Evolutionary conservation across 2,797 vertebrate species (phyloP), one percentile per base, ranked within the genome.

Genomic region (Falco peregrinus): DNA sequence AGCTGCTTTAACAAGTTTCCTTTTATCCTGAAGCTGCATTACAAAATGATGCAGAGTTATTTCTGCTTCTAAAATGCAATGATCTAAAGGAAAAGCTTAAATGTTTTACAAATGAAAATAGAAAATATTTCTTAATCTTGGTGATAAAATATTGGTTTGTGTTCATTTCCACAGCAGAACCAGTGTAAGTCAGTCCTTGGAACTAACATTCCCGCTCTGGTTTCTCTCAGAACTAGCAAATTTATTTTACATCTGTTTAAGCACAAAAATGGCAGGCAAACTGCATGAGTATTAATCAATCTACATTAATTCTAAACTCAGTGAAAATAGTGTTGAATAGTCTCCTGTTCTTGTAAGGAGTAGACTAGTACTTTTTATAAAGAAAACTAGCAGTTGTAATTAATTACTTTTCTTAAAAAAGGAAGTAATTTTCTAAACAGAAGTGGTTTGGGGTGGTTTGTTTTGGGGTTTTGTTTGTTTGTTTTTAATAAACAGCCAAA

Each of bases 151-250:
- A 65, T 10, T 54, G 83, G 65, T 78, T 69, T 74, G 11, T 2
- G 2, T 45, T 79, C 12, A 85, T 79, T 86, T 81, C 79, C 47
- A 69, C 7, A 90, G 22, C 28, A 84, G 89, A 96, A 92, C 2
- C 68, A 70, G 41, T 84, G 70, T 48, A 87, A 84, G 37, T 70
- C 22, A n/a, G 56, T n/a, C 59, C 63, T 95, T 93, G 48, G 70
- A 94, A 89, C 18, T 35, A 51, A 89, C 48, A 84, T 75, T 93
- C 39, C 57, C 1, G 6, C 65, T 87, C 87, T 94, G 64, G 60
- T 93, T 95, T 95, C 90, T 93, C 78, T 95, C 68, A 78, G 74
- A 37, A 88, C 93, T 84, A 24, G 84, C 60, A 94, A 91, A 93
- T 94, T 89, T 88, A 85, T 82, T 89, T 89, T 65, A 83, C 84